A percentile compares a stretch with the other conserved stretches of the same genome.
phyloP scores from a whole-genome alignment of 2,113 vertebrate genomes.

The Halichoerus grypus region DNA sequence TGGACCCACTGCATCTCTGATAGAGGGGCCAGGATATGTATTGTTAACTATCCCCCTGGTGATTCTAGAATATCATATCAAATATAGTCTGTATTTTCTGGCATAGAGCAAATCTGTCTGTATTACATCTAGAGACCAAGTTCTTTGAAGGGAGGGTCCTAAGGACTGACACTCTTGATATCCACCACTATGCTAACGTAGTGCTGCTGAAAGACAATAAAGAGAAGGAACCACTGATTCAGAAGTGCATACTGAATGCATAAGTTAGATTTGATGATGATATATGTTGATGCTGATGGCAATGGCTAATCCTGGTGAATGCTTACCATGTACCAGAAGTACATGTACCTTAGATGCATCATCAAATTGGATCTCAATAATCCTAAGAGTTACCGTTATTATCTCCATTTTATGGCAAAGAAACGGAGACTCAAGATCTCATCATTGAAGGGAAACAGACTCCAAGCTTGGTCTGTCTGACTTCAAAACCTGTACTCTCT shows the following conservation, averaged over 20 bases:
- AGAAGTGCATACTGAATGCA: neutral
- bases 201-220: neutral
- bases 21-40: neutral
- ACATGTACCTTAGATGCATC: neutral
- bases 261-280: slow-evolving; percentile 1
- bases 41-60: neutral
- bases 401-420: neutral
- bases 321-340: neutral
- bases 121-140: neutral
- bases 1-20: neutral
- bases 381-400: neutral
- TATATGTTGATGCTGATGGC: neutral
- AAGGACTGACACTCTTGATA: slow-evolving; percentile 24
- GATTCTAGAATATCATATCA: neutral
- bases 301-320: neutral
- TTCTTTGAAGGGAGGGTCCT: neutral
- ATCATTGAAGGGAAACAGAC: neutral
- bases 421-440: slow-evolving; percentile 11
- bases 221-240: neutral
- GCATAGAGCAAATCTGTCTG: neutral
- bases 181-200: neutral
- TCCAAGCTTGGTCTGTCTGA: neutral
- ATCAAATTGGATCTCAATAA: neutral
- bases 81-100: slow-evolving; percentile 20
- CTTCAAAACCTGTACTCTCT: slow-evolving; percentile 22